Base-by-base conservation (phyloP, 2,888 invertebrate species). In the Biston betularia region DNA sequence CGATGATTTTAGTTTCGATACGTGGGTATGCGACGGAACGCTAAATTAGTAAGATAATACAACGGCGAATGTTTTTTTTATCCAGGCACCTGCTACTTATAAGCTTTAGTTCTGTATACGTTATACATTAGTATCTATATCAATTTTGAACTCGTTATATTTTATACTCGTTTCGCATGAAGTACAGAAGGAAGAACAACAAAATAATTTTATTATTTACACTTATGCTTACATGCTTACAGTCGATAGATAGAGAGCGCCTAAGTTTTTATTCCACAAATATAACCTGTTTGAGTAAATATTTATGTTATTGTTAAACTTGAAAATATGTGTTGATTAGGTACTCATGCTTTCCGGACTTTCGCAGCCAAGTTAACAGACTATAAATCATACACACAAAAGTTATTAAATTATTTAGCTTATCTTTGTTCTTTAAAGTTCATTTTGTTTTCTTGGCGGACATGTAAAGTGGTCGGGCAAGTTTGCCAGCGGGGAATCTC, bases 401-500 rank as follows among this genome's bases (percentile, higher is more conserved):
- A 52, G 48, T 38, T 35, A 44, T 56, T 14, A 40, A 11, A 40
- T 38, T 35, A 34, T 45, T 52, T 62, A 62, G 33, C 38, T 62
- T 57, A 53, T 57, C 65, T 61, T 56, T 46, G 54, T 42, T 55
- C 12, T 48, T 48, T 40, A 42, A 40, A 44, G 34, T 56, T 45
- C 40, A 44, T 45, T 60, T 40, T 60, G 49, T 46, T 58, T 45
- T 45, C 64, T 71, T 73, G 72, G 68, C 68, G 62, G 52, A 46
- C 53, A 53, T 24, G 38, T n/a, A 65, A 53, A 72, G 68, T 65
- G 63, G 69, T 68, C 67, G 49, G 46, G 52, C 68, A 49, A 74
- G 75, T 74, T 68, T 63, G 75, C 75, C 67, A 68, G 53, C 67
- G 80, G 81, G 81, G 74, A 79, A 77, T 83, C 80, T 76, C 75